Percentiles rank a stretch among this genome's conserved stretches.
These are phyloP conservation scores for Acanthopleura granulata DNA, from an alignment of 2,888 invertebrate species.

Conservation along the genomic window DNA sequence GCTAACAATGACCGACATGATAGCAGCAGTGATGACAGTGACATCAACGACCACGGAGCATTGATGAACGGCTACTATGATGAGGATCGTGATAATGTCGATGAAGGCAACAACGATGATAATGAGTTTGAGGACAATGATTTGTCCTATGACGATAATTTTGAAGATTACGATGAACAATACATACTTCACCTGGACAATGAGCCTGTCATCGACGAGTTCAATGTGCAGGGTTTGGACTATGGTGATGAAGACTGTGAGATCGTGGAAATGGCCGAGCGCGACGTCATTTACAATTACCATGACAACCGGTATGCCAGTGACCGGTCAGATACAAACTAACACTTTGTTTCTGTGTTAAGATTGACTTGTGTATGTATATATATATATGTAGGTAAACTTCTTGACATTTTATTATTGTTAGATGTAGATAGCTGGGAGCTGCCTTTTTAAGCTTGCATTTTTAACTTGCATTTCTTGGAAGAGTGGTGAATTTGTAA, in stretches of 20 bases:
- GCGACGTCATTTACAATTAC: slow-evolving; percentile 41
- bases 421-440: too few species aligned
- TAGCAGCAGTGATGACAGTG: slow-evolving; percentile 11
- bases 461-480: too few species aligned
- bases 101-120: slow-evolving; percentile 36
- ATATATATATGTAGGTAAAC: too few species aligned
- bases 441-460: too few species aligned
- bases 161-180: slow-evolving; percentile 61
- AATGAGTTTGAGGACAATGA: slow-evolving; percentile 58
- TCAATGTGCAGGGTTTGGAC: slow-evolving; percentile 47
- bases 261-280: slow-evolving; percentile 47
- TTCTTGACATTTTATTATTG: too few species aligned
- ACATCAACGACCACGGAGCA: slow-evolving; percentile 7
- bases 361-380: too few species aligned
- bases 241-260: slow-evolving; percentile 56
- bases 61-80: slow-evolving; percentile 49
- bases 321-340: slow-evolving; percentile 27
- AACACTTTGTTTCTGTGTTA: not conserved
- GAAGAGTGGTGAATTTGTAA: too few species aligned
- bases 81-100: slow-evolving; percentile 22
- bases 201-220: slow-evolving; percentile 52
- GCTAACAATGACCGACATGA: not conserved
- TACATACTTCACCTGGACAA: slow-evolving; percentile 53
- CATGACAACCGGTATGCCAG: slow-evolving; percentile 42
- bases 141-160: slow-evolving; percentile 61